Evolutionary conservation across 2,797 vertebrate genomes (phyloP), one percentile per base, ranked within the genome.

Genomic region (Miichthys miiuy): DNA sequence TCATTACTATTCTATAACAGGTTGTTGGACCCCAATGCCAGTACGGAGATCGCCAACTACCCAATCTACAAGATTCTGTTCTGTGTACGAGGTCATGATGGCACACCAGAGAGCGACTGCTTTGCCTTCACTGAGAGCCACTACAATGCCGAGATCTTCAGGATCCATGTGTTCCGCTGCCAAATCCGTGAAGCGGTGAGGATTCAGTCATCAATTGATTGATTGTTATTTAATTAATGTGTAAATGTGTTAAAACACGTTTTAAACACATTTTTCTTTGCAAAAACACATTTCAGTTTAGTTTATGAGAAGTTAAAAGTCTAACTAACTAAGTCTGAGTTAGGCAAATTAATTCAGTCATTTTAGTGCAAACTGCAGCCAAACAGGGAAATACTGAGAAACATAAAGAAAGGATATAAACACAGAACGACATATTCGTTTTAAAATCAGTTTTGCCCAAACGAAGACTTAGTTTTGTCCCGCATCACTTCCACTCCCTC

Each of bases 101-200:
- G 97, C 51, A 98, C 97, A 44, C 93, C 95, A 2, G 98, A 99
- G 94, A 98, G 97, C 1, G 98, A 99, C 95, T 99, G 98, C 93
- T 99, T 99, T 81, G 98, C 98, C 85, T 99, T 99, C 92, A 99
- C 98, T 1, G 98, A 99, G 94, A 99, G 98, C 95, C 98, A 99
- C 94, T 97, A 96, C 94, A 99, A 99, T 20, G 94, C 98, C 0
- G 98, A 99, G 89, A 97, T 99, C 94, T 99, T 99, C 96, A 96
- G 97, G 91, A 99, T 99, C 93, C 98, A 99, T 0, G 98, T 99
- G 93, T 99, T 99, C 92, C 97, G 98, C 82, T 99, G 98, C 89
- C 97, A 99, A 94, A 99, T 99, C 94, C 98, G 97, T 91, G 98
- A 99, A 93, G 98, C 98, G 93, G 98, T 99, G 93, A 98, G 98